These are phyloP conservation scores for Ictalurus punctatus DNA, from an alignment of 2,113 vertebrate species.

Conservation along the genomic window DNA sequence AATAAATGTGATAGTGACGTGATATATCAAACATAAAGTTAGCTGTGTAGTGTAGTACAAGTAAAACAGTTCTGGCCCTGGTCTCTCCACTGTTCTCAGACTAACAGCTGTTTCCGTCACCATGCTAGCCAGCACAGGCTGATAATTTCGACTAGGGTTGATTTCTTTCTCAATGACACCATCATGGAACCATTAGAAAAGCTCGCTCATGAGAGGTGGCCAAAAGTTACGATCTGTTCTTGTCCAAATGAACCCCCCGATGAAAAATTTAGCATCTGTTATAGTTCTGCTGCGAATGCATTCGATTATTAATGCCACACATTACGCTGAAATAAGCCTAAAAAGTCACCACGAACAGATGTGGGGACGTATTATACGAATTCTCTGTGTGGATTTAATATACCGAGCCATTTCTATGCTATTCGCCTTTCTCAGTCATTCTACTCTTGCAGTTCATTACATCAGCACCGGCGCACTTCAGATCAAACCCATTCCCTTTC, in stretches of 20 bases:
- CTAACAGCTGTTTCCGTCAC: constrained; percentile 31
- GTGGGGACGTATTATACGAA: not conserved
- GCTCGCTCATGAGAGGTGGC: not conserved
- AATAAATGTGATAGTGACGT: not conserved
- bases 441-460: constrained; percentile 43
- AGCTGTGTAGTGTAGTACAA: not conserved
- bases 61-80: not conserved
- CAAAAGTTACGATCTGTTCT: constrained; percentile 10
- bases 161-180: not conserved
- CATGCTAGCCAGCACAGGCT: not conserved
- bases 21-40: constrained; percentile 3
- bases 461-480: constrained; percentile 28
- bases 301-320: not conserved
- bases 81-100: constrained; percentile 1
- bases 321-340: not conserved
- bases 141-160: not conserved
- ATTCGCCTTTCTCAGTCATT: not conserved
- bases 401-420: not conserved
- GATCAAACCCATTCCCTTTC: constrained; percentile 33
- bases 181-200: not conserved
- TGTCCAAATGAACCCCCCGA: not conserved
- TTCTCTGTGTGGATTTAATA: constrained; percentile 1
- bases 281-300: constrained; percentile 1
- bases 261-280: constrained; percentile 22
- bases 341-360: not conserved